phyloP scores from a whole-genome alignment of 2,797 vertebrate genomes.

The Cyclura pinguis region DNA sequence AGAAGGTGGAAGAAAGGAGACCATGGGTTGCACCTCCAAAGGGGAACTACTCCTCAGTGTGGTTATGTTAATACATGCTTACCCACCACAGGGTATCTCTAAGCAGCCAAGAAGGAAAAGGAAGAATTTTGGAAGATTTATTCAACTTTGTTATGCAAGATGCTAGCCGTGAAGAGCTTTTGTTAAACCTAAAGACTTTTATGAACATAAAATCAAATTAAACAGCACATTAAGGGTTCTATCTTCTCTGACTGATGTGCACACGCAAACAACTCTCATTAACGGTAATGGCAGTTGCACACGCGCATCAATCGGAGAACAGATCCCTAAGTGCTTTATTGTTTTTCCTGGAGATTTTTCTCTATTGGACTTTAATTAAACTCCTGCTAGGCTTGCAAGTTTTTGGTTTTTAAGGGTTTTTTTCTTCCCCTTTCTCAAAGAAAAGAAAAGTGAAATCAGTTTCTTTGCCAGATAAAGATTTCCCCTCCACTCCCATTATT shows the following conservation, averaged over 20 bases:
- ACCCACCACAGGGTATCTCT: slow-evolving; percentile 38
- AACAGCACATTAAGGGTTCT: slow-evolving; percentile 66
- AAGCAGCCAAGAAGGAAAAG: slow-evolving; percentile 51
- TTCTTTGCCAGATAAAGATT: slow-evolving; percentile 67
- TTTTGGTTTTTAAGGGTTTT: slow-evolving; percentile 40
- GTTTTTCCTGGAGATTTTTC: slow-evolving; percentile 74
- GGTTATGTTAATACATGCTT: slow-evolving; percentile 28
- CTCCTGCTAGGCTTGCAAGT: slow-evolving; percentile 72
- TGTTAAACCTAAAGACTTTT: slow-evolving; percentile 73
- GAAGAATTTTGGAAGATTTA: slow-evolving; percentile 60
- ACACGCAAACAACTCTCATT: slow-evolving; percentile 66
- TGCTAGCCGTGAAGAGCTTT: slow-evolving; percentile 72
- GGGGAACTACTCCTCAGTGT: slow-evolving; percentile 53
- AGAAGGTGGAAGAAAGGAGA: slow-evolving; percentile 2
- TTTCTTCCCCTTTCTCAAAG: neutral
- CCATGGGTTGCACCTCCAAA: slow-evolving; percentile 30
- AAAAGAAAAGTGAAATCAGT: slow-evolving; percentile 50
- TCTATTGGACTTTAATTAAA: slow-evolving; percentile 80
- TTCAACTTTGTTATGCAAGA: slow-evolving; percentile 69
- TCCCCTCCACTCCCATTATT: slow-evolving; percentile 59
- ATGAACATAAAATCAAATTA: slow-evolving; percentile 76
- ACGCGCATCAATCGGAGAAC: slow-evolving; percentile 64
- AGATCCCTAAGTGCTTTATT: slow-evolving; percentile 66
- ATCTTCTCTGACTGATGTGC: slow-evolving; percentile 69
- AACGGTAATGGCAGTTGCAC: slow-evolving; percentile 58